Conservation (phyloP, 1,140 invertebrate genomes). For the Kradibia gibbosae region DNA sequence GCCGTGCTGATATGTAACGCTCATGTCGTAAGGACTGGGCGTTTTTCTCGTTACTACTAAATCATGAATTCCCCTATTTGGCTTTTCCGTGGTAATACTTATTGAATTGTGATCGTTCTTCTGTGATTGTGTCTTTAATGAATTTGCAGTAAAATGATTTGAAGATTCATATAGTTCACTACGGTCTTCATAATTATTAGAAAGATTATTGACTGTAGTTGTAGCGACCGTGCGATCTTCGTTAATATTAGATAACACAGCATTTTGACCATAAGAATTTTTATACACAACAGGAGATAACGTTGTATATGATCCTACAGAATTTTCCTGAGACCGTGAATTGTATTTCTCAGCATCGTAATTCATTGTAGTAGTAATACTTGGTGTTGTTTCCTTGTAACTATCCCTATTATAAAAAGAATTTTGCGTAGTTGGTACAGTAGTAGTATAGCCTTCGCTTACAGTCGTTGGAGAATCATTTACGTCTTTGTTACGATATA, state of each 20-base stretch:
- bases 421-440: conserved; percentile 26
- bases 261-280: conserved; percentile 7
- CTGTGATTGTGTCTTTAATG: conserved; percentile 50
- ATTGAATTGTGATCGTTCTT: conserved; percentile 60
- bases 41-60: conserved; percentile 54
- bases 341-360: conserved; percentile 7
- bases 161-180: conserved; percentile 21
- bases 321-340: conserved; percentile 11
- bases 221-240: conserved; percentile 13
- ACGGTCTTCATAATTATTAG: background rate
- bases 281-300: conserved; percentile 30
- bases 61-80: conserved; percentile 54
- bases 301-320: conserved; percentile 28
- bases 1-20: conserved; percentile 64
- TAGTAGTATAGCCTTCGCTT: conserved; percentile 21
- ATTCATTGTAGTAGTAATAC: background rate
- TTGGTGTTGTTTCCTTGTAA: conserved; percentile 19
- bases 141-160: conserved; percentile 50
- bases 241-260: conserved; percentile 15
- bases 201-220: background rate
- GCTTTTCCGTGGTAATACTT: conserved; percentile 61
- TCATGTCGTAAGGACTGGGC: conserved; percentile 62
- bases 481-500: conserved; percentile 11
- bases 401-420: conserved; percentile 18
- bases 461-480: conserved; percentile 22